These are phyloP conservation scores for Cryptophagus acutangulus DNA, from an alignment of 2,888 invertebrate genomes.

Conservation along the genomic window DNA sequence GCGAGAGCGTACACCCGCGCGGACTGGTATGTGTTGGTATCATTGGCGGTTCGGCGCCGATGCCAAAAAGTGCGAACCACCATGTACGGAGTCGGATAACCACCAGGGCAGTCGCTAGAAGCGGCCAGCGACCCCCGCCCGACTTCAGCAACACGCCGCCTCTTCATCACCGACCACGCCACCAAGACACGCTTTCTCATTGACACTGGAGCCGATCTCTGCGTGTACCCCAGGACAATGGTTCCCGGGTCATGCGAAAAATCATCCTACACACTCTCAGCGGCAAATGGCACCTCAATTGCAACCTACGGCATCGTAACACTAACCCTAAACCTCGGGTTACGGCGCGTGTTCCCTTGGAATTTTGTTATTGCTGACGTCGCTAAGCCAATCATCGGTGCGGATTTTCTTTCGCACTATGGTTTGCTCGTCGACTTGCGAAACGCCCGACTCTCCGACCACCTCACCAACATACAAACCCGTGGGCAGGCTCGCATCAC, in stretches of 20 bases:
- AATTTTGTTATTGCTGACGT: not conserved
- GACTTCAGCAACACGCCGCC: not conserved
- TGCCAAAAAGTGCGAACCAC: not conserved
- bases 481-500: constrained; percentile 1
- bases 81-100: not conserved
- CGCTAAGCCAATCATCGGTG: too few species aligned
- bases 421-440: not conserved
- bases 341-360: not conserved
- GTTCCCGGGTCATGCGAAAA: not conserved
- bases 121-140: constrained; percentile 1
- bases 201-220: constrained; percentile 1
- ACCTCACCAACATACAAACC: not conserved
- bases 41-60: not conserved
- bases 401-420: not conserved
- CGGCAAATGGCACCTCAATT: not conserved
- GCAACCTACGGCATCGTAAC: not conserved
- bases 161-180: not conserved
- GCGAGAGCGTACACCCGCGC: not conserved
- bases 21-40: not conserved
- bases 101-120: not conserved
- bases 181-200: not conserved
- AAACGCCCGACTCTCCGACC: not conserved
- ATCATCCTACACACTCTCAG: not conserved
- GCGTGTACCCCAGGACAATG: not conserved
- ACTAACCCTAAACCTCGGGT: not conserved